Conservation (phyloP, 2,888 invertebrate species). For the Watsonalla binaria region DNA sequence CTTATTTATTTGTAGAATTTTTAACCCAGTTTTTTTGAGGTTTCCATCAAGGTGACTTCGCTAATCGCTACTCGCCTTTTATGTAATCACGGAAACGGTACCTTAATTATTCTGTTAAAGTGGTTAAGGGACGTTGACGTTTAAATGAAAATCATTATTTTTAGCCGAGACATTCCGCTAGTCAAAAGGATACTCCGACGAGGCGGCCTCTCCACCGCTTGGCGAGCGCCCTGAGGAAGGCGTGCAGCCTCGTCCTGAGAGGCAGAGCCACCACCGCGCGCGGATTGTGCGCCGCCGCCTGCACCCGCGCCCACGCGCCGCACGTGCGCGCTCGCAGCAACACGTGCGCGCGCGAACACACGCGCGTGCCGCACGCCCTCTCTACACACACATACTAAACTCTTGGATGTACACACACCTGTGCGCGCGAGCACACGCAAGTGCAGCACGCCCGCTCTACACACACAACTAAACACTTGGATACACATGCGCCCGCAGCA, state of each 20-base stretch:
- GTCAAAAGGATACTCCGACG: constrained; percentile 75
- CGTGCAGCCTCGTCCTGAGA: constrained; percentile 85
- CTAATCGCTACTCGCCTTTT: too few relatives aligned
- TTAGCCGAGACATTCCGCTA: too few relatives aligned
- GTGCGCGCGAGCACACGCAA: constrained; percentile 87
- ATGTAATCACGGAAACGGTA: not conserved
- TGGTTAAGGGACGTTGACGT: too few relatives aligned
- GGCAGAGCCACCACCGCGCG: constrained; percentile 85
- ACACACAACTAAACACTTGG: constrained; percentile 80
- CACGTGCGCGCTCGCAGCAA: constrained; percentile 87
- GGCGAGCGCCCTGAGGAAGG: constrained; percentile 83
- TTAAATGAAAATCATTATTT: too few relatives aligned
- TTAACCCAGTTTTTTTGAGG: not conserved
- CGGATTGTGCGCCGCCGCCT: constrained; percentile 93
- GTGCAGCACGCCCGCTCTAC: constrained; percentile 82
- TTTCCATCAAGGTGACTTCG: too few relatives aligned
- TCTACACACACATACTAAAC: constrained; percentile 85
- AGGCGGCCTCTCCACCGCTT: constrained; percentile 81
- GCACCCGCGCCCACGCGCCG: constrained; percentile 90
- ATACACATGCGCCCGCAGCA: too few relatives aligned
- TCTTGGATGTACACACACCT: constrained; percentile 69
- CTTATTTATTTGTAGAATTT: not conserved
- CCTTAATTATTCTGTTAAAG: too few relatives aligned
- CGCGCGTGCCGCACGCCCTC: constrained; percentile 81
- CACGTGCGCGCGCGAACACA: constrained; percentile 88